These are phyloP conservation scores for Syrphus vitripennis DNA, from an alignment of 2,888 invertebrate species.

Conservation along the genomic window DNA sequence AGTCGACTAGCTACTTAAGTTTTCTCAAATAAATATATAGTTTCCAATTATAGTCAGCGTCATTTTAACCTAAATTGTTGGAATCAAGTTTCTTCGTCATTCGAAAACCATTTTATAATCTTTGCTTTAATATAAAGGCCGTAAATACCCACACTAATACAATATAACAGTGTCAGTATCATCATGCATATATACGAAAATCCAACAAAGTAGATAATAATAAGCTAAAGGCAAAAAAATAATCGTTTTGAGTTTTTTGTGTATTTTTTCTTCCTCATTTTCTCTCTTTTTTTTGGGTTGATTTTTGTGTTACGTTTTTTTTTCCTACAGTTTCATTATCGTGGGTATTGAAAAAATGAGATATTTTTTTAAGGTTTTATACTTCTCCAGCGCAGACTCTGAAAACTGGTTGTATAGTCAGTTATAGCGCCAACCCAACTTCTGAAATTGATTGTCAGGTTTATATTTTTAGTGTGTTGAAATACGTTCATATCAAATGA, in stretches of 20 bases:
- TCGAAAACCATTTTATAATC: slow-evolving; percentile 65
- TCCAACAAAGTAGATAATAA: slow-evolving; percentile 28
- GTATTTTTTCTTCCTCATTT: slow-evolving; percentile 26
- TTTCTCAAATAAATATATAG: slow-evolving; percentile 30
- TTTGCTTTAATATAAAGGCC: slow-evolving; percentile 24
- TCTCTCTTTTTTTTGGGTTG: neutral
- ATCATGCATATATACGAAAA: slow-evolving; percentile 3
- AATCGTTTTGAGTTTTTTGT: slow-evolving; percentile 52
- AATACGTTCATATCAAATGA: slow-evolving; percentile 34
- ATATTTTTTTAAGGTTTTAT: slow-evolving; percentile 59
- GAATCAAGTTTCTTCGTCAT: slow-evolving; percentile 66
- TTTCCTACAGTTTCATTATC: slow-evolving; percentile 54
- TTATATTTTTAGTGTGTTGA: slow-evolving; percentile 50
- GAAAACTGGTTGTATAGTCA: slow-evolving; percentile 50
- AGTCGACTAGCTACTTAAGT: neutral
- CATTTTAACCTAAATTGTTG: slow-evolving; percentile 47
- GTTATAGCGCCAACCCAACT: neutral
- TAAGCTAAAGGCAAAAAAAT: slow-evolving; percentile 58
- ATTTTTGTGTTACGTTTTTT: slow-evolving; percentile 11
- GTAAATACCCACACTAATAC: slow-evolving; percentile 35
- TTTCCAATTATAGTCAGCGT: slow-evolving; percentile 65
- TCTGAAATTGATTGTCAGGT: slow-evolving; percentile 45
- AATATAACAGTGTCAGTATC: neutral
- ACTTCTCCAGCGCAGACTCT: slow-evolving; percentile 63
- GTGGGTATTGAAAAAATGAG: slow-evolving; percentile 59